A percentile compares a stretch with the other conserved stretches of the same genome.
phyloP scores from a whole-genome alignment of 92 coral and sea anemone genomes.

The Phymanthus crucifer region DNA sequence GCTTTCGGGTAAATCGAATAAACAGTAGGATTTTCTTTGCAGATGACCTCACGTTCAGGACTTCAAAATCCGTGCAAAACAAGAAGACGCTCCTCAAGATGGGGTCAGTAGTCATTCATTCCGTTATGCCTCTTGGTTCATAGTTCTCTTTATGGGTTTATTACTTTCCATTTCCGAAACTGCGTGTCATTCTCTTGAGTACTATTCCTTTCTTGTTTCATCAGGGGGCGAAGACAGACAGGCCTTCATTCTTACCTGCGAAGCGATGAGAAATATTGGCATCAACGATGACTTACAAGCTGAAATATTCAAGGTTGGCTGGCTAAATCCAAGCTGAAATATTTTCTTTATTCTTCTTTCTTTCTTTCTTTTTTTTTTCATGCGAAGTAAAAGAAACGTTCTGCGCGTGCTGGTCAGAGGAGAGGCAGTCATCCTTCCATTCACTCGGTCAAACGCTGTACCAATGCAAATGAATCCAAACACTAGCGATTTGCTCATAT shows the following conservation, averaged over 20 bases:
- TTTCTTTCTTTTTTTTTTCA: too few species aligned
- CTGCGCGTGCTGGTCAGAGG: too few species aligned
- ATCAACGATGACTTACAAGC: constrained; percentile 60
- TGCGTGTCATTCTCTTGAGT: too few species aligned
- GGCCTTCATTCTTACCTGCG: constrained; percentile 63
- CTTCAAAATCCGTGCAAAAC: background rate
- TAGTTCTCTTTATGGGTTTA: too few species aligned
- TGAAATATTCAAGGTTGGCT: constrained; percentile 73
- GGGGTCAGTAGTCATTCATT: constrained; percentile 4
- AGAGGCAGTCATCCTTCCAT: too few species aligned
- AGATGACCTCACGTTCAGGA: constrained; percentile 25
- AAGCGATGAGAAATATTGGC: constrained; percentile 75
- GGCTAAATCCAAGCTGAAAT: background rate
- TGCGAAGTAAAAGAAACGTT: too few species aligned
- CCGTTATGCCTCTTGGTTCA: background rate
- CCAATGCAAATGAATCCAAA: too few species aligned
- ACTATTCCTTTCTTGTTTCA: background rate
- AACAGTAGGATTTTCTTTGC: background rate
- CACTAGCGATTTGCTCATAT: background rate
- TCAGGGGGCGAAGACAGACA: constrained; percentile 38
- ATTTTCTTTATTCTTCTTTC: too few species aligned
- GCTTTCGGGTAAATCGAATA: too few species aligned
- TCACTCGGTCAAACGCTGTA: too few species aligned
- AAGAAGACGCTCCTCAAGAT: constrained; percentile 31
- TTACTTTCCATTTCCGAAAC: too few species aligned